Conservation (phyloP, 2,113 vertebrate species). For the Sapajus apella region DNA sequence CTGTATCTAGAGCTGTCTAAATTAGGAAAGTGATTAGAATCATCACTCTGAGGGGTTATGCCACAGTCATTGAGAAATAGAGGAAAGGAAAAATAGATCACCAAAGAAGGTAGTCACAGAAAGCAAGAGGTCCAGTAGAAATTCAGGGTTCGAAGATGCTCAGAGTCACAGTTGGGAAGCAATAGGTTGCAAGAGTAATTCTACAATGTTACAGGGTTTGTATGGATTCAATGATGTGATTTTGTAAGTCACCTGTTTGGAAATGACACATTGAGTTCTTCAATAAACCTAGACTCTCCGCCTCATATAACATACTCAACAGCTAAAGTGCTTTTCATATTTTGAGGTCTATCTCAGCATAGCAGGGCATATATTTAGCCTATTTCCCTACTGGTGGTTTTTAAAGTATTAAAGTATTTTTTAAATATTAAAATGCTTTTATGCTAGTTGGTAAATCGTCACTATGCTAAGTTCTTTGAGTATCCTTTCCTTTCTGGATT, state of each 20-base stretch:
- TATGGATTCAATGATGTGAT: neutral
- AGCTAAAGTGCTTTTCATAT: neutral
- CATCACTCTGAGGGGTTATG: neutral
- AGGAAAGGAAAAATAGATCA: neutral
- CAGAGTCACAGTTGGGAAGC: neutral
- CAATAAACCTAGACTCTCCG: neutral
- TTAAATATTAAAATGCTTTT: neutral
- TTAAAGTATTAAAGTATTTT: neutral
- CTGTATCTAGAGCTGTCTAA: neutral
- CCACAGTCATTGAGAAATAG: neutral
- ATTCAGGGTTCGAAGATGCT: neutral
- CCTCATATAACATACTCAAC: neutral
- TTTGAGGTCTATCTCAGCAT: neutral
- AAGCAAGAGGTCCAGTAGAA: neutral
- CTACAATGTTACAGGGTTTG: neutral
- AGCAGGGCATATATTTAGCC: neutral
- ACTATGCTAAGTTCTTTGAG: neutral
- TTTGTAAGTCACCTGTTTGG: neutral
- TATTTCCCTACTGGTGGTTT: neutral
- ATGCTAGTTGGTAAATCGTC: neutral
- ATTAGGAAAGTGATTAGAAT: neutral
- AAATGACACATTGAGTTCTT: neutral
- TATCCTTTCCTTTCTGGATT: neutral
- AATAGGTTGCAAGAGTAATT: neutral
- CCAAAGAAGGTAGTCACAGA: neutral